Conservation (phyloP, 2,113 vertebrate species). For the Dasypus novemcinctus region DNA sequence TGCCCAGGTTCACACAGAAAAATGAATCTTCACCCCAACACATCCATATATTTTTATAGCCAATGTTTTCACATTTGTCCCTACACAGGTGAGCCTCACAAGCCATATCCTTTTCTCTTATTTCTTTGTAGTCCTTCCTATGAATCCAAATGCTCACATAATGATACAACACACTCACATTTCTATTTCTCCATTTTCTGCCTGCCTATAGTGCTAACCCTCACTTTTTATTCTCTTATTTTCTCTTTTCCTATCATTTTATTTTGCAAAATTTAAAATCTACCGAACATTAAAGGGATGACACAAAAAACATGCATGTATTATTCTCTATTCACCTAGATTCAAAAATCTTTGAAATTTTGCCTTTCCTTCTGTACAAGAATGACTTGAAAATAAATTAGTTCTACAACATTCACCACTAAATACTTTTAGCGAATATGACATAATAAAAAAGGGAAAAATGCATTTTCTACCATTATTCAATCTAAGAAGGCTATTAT, state of each 20-base stretch:
- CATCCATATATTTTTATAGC: not conserved
- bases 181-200: not conserved
- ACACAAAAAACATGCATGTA: too few species aligned
- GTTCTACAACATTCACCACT: too few species aligned
- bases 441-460: too few species aligned
- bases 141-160: not conserved
- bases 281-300: too few species aligned
- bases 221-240: not conserved
- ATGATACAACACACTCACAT: not conserved
- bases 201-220: not conserved
- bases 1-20: not conserved
- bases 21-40: not conserved
- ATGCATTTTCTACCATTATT: too few species aligned
- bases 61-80: not conserved
- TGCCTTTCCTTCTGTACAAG: too few species aligned
- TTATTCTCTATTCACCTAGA: too few species aligned
- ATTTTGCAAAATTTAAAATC: not conserved
- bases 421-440: too few species aligned
- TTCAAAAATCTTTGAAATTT: too few species aligned
- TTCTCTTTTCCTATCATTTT: not conserved
- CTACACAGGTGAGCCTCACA: not conserved
- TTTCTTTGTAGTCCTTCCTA: not conserved
- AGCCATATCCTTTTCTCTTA: not conserved
- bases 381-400: too few species aligned
- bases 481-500: too few species aligned